Percentiles rank a stretch among this genome's conserved stretches.
Conservation (phyloP, 2,113 vertebrate species). For the Larimichthys crocea region DNA sequence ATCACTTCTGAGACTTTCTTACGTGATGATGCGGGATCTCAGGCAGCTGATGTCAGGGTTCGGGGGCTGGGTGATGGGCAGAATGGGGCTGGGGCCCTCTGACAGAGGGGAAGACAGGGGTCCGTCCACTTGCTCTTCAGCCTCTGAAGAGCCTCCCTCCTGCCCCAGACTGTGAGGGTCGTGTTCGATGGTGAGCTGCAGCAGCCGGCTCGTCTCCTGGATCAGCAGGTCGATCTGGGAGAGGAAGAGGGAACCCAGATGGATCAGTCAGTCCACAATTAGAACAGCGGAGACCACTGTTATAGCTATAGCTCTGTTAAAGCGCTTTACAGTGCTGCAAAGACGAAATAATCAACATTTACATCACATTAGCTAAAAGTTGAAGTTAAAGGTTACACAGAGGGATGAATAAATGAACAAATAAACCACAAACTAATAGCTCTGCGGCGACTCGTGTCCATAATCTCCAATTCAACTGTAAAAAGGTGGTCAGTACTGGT, state of each 20-base stretch:
- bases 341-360: not conserved
- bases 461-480: no score
- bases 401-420: no score
- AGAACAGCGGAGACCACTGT: not conserved
- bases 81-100: slow-evolving; percentile 71
- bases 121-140: slow-evolving; percentile 70
- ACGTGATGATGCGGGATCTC: slow-evolving; percentile 87
- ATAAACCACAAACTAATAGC: not conserved
- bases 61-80: slow-evolving; percentile 81
- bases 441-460: not conserved
- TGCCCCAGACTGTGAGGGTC: slow-evolving; percentile 88
- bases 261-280: not conserved
- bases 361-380: not conserved
- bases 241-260: not conserved
- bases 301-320: not conserved
- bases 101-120: slow-evolving; percentile 83
- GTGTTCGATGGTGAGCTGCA: slow-evolving; percentile 96
- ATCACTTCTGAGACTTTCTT: slow-evolving; percentile 61
- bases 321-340: not conserved
- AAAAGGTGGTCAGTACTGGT: no score
- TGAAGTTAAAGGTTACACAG: not conserved
- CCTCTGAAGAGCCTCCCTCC: slow-evolving; percentile 62
- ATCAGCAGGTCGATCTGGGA: slow-evolving; percentile 93
- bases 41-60: slow-evolving; percentile 79
- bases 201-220: slow-evolving; percentile 94